Base-by-base conservation (phyloP, 2,113 vertebrate genomes). In the Tachycineta bicolor region DNA sequence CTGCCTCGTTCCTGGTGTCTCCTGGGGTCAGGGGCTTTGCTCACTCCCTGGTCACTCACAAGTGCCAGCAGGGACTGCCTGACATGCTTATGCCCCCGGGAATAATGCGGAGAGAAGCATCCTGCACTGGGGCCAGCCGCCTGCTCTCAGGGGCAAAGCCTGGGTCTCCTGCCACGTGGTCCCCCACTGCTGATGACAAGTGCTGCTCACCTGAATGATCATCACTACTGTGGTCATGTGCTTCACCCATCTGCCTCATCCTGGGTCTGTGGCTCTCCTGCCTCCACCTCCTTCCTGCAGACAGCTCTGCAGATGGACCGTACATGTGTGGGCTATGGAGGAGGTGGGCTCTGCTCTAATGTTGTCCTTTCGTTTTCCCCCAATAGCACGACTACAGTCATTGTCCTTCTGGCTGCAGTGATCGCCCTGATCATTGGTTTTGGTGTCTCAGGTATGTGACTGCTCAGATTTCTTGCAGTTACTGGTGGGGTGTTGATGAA, bases 371-470 rank as follows among this genome's bases (percentile, higher is more conserved):
- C 16, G 49, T 82, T 89, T 94, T 44, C 28, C 41, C 39, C 29
- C 33, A 65, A 63, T 1, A 96, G 89, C 63, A 55, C 63, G 82
- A 85, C 90, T 34, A 44, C 50, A 2, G 81, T 56, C 50, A 91
- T 87, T 43, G 29, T 95, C 59, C 34, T 83, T 75, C 89, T 96
- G 84, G 91, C 84, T 67, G 93, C 23, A 0, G 91, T 63, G 89
- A 91, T 85, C 22, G 50, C 39, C 59, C 78, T 96, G 77, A 87
- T 97, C 81, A 89, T 96, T 2, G 75, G 96, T 12, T 96, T 96
- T 83, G 94, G 95, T 76, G 91, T 96, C 82, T 97, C 95, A 96
- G 94, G 93, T 96, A 87, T 2, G 81, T 79, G 65, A 22, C 58
- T 31, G 15, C 52, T 74, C 58, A 19, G 31, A 25, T 53, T 88